Evolutionary conservation across 2,888 invertebrate species (phyloP).

Genomic region (Apamea crenata): DNA sequence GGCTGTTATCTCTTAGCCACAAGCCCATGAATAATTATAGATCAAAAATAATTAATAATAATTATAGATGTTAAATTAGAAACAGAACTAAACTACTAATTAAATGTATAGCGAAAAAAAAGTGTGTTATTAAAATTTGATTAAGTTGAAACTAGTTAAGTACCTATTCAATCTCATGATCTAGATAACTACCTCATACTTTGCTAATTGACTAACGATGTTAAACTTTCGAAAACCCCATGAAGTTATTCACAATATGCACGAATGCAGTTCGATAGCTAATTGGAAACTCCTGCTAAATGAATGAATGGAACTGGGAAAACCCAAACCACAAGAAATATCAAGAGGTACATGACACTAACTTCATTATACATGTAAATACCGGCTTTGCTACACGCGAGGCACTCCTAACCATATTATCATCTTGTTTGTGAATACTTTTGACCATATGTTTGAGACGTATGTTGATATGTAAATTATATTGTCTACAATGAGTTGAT

Average conservation of each 20-base stretch:
- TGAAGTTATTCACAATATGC: conserved; percentile 13
- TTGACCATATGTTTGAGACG: not conserved
- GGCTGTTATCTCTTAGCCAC: no score
- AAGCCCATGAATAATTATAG: not conserved
- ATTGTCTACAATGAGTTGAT: conserved; percentile 37
- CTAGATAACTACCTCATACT: not conserved
- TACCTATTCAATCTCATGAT: not conserved
- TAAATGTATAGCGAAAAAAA: not conserved
- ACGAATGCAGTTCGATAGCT: not conserved
- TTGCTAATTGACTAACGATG: not conserved
- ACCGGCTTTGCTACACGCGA: conserved; percentile 52
- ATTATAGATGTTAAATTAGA: not conserved
- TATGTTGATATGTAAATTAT: conserved; percentile 2
- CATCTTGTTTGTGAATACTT: conserved; percentile 23
- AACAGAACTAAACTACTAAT: not conserved
- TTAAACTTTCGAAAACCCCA: not conserved
- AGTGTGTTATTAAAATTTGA: no score
- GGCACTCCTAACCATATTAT: conserved; percentile 8
- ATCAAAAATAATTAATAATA: no score
- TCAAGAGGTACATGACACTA: conserved; percentile 27
- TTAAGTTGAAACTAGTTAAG: not conserved
- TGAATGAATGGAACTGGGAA: conserved; percentile 47
- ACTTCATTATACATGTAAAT: conserved; percentile 56
- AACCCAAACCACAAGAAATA: conserved; percentile 51
- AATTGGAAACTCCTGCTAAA: conserved; percentile 7